phyloP scores from a whole-genome alignment of 1,140 invertebrate genomes.

The Periplaneta americana region DNA sequence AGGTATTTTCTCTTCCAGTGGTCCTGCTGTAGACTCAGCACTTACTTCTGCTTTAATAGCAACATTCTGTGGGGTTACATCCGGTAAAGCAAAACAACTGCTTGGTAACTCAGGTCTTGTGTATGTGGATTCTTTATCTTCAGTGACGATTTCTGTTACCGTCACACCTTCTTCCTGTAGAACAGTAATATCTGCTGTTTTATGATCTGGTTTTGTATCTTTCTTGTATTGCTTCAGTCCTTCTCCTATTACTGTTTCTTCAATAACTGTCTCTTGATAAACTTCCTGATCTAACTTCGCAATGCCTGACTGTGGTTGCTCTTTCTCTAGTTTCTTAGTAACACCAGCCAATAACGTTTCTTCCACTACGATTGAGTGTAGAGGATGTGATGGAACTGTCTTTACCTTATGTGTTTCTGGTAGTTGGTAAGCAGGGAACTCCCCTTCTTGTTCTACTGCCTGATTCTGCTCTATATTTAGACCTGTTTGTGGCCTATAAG shows the following conservation, averaged over 20 bases:
- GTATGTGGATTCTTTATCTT: constrained; percentile 41
- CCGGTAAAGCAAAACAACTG: constrained; percentile 37
- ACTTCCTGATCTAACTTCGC: constrained; percentile 43
- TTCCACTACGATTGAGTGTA: constrained; percentile 51
- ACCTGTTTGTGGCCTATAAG: constrained; percentile 40
- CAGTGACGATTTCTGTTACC: constrained; percentile 43
- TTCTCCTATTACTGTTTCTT: constrained; percentile 46
- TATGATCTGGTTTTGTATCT: constrained; percentile 35
- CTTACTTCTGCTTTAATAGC: constrained; percentile 44
- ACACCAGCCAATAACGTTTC: constrained; percentile 48
- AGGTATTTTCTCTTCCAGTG: constrained; percentile 35
- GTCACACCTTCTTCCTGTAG: constrained; percentile 44
- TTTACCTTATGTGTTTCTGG: constrained; percentile 50
- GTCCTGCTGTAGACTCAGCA: constrained; percentile 41
- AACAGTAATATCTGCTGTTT: constrained; percentile 41
- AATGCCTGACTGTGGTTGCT: constrained; percentile 29
- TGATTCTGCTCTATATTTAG: constrained; percentile 45
- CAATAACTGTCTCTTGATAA: constrained; percentile 45
- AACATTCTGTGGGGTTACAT: constrained; percentile 42
- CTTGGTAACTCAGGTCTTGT: constrained; percentile 25
- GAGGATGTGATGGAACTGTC: constrained; percentile 42
- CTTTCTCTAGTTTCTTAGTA: constrained; percentile 38
- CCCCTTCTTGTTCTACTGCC: constrained; percentile 49
- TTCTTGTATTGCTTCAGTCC: constrained; percentile 29
- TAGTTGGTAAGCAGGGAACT: constrained; percentile 39